A percentile compares a stretch with the other conserved stretches of the same genome.
These are phyloP conservation scores for Drosophila helvetica DNA, from an alignment of 2,888 invertebrate genomes.

Conservation along the genomic window DNA sequence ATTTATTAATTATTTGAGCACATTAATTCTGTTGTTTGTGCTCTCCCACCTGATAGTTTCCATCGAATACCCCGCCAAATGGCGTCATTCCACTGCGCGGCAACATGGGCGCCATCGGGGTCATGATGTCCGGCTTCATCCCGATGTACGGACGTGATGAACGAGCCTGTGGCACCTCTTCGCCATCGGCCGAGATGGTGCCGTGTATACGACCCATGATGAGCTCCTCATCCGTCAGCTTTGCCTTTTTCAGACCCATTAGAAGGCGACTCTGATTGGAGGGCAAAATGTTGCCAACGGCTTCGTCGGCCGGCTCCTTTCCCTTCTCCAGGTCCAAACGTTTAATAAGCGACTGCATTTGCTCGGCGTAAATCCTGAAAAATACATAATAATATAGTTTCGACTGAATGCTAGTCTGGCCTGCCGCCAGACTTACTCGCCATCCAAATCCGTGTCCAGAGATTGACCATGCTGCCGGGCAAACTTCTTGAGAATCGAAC, in stretches of 20 bases:
- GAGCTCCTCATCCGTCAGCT: conserved; percentile 82
- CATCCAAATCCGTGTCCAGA: conserved; percentile 85
- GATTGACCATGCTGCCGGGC: conserved; percentile 77
- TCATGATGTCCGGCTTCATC: conserved; percentile 75
- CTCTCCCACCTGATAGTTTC: conserved; percentile 78
- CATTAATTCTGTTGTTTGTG: not conserved
- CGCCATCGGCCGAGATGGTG: conserved; percentile 79
- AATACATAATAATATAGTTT: not conserved
- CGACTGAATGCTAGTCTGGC: rapidly evolving
- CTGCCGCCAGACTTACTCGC: conserved; percentile 83
- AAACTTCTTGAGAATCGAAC: conserved; percentile 78
- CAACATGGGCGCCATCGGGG: conserved; percentile 75
- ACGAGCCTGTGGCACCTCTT: conserved; percentile 40
- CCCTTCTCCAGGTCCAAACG: conserved; percentile 78
- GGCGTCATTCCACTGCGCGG: conserved; percentile 68
- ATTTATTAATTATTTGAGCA: no score
- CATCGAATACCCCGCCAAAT: conserved; percentile 83
- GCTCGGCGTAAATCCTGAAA: conserved; percentile 81
- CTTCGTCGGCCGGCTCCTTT: conserved; percentile 50
- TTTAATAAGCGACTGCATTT: conserved; percentile 82
- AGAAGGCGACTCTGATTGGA: conserved; percentile 68
- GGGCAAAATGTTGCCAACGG: conserved; percentile 73
- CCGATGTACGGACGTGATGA: conserved; percentile 65
- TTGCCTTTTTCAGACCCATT: conserved; percentile 47
- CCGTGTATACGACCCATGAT: conserved; percentile 84